phyloP scores from a whole-genome alignment of 2,797 vertebrate species.

The Pteronotus mesoamericanus region DNA sequence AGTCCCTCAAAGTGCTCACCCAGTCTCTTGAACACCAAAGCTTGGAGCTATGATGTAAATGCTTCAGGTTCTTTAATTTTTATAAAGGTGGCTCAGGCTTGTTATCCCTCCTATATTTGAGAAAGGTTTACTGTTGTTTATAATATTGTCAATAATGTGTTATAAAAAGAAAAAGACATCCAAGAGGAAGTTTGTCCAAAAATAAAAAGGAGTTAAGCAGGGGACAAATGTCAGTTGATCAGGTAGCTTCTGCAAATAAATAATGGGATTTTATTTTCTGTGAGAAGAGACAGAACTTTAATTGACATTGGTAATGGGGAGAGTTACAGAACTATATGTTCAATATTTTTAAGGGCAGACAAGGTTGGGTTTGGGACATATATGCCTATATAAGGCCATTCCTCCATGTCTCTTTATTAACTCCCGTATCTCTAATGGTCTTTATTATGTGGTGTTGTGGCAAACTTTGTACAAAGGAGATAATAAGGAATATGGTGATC shows the following conservation, averaged over 20 bases:
- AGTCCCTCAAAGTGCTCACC: background rate
- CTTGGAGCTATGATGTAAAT: background rate
- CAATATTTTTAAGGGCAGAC: background rate
- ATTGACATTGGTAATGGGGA: background rate
- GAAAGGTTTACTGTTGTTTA: background rate
- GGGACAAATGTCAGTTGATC: background rate
- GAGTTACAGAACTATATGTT: background rate
- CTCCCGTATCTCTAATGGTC: background rate
- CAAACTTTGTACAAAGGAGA: background rate
- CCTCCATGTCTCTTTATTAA: background rate
- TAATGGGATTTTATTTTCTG: background rate
- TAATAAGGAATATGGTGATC: background rate
- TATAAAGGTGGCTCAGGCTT: background rate
- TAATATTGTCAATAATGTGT: background rate
- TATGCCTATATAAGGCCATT: background rate
- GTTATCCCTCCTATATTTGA: background rate
- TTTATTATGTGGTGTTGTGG: background rate
- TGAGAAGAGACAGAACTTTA: background rate
- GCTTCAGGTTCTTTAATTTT: background rate
- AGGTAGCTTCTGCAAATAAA: background rate
- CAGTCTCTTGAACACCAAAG: background rate
- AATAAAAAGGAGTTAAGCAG: background rate
- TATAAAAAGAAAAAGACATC: background rate
- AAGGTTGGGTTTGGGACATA: background rate
- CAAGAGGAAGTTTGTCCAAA: background rate